phyloP scores from a whole-genome alignment of 2,888 invertebrate genomes.

The Hesperia comma region DNA sequence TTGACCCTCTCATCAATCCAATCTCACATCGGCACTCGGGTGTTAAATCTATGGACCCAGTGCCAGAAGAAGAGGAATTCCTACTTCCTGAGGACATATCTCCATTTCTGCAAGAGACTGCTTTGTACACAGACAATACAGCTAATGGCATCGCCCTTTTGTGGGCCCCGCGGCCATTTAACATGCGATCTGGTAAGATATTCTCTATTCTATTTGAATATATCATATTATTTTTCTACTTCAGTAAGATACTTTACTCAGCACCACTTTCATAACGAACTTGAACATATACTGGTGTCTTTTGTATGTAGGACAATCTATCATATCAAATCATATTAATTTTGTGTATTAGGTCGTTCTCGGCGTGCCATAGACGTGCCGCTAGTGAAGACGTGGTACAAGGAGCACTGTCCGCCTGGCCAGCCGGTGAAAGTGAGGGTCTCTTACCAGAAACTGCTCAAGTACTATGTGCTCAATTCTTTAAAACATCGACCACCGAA shows the following conservation, averaged over 20 bases:
- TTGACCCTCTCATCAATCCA: conserved; percentile 99
- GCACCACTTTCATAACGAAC: too few species aligned
- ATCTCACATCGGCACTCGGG: conserved; percentile 95
- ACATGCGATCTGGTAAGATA: conserved; percentile 91
- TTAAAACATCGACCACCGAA: conserved; percentile 99
- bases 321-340: not conserved
- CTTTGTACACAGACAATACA: conserved; percentile 98
- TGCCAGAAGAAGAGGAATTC: conserved; percentile 97
- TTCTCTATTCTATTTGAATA: not conserved
- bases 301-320: too few species aligned
- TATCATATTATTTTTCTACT: too few species aligned
- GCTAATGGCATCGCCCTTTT: conserved; percentile 98
- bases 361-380: conserved; percentile 98
- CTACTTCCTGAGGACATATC: conserved; percentile 94
- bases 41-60: conserved; percentile 91
- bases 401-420: conserved; percentile 96
- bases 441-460: conserved; percentile 98
- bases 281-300: too few species aligned
- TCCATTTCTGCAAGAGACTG: conserved; percentile 96
- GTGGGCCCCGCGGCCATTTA: conserved; percentile 99
- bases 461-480: conserved; percentile 99
- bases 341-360: conserved; percentile 87
- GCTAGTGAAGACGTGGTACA: conserved; percentile 98
- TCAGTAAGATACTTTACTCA: too few species aligned
- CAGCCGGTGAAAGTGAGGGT: conserved; percentile 99